phyloP scores from a whole-genome alignment of 2,797 vertebrate genomes.

The Epinephelus awoara region DNA sequence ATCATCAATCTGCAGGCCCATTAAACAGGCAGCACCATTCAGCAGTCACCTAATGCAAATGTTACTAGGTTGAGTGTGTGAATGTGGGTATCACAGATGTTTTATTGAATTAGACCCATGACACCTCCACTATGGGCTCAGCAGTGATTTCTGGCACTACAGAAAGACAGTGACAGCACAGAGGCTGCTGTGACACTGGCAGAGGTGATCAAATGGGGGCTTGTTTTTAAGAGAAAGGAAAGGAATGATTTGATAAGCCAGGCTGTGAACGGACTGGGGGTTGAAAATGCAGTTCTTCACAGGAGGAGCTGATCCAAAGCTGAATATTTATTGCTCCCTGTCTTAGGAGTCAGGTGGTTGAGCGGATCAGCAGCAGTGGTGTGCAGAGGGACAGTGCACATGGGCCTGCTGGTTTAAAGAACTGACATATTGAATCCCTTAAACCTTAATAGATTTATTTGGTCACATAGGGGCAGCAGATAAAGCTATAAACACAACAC shows the following conservation, averaged over 20 bases:
- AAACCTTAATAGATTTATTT: constrained; percentile 3
- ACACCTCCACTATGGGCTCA: constrained; percentile 31
- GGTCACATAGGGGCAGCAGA: neutral
- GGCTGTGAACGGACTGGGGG: neutral
- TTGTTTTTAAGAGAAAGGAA: constrained; percentile 7
- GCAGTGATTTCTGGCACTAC: constrained; percentile 38
- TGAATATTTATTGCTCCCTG: neutral
- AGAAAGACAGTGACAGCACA: constrained; percentile 19
- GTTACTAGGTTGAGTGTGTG: constrained; percentile 27
- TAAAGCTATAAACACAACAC: neutral
- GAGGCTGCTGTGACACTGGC: constrained; percentile 6
- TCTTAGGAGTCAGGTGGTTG: constrained; percentile 3
- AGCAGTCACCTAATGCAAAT: constrained; percentile 35
- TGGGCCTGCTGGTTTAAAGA: constrained; percentile 5
- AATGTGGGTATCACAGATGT: constrained; percentile 36
- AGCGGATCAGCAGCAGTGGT: neutral
- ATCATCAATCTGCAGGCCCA: constrained; percentile 49
- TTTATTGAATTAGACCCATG: constrained; percentile 56
- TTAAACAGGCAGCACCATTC: constrained; percentile 50
- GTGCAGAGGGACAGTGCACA: neutral
- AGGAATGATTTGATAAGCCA: constrained; percentile 6
- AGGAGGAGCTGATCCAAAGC: constrained; percentile 12
- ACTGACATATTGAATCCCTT: neutral
- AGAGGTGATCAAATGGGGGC: constrained; percentile 21
- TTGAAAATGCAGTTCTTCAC: constrained; percentile 22